Evolutionary conservation across 2,888 invertebrate genomes (phyloP), one percentile per base, ranked within the genome.

Genomic region (Gasteruption jaculator): DNA sequence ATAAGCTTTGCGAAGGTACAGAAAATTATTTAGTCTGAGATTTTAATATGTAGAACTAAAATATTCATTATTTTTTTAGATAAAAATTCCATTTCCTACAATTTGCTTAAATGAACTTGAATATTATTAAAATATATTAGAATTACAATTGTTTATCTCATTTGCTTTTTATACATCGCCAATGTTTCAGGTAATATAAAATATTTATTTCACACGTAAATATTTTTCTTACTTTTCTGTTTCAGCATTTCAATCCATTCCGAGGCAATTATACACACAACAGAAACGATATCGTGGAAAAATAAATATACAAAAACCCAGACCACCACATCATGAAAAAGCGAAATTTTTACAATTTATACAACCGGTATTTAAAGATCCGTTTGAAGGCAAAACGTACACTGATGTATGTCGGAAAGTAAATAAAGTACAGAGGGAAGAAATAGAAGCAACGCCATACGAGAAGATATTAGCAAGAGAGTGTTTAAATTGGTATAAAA

Each of bases 301-400:
- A 73, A 84, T 89, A 37, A 89, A 90, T 60, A 79, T 90, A 27
- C 83, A 86, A 65, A 80, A 74, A 50, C 90, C 90, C 1, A 77
- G 76, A 58, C 72, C 78, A 35, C 82, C 85, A 1, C 85, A 86
- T 66, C 86, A 80, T 61, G 78, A 80, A 50, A 78, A 82, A 49
- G 83, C 83, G 12, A 75, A 78, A 51, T 74, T 84, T 27, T 65
- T 84, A 31, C 79, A 79, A 50, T 71, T 87, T n/a, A 71, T 82
- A 0, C 76, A 79, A 58, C 87, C 88, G 0, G 73, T 73, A 27
- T 83, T 77, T 57, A 70, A 76, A 7, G 73, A 76, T 29, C 74
- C 74, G 12, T 65, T 71, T 44, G 38, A 53, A 36, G 43, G 29
- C 5, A 55, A 52, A 38, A 26, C 43, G 10, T 29, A 41, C 34